Conservation (phyloP, 2,797 vertebrate genomes). For the Enteromius mattozi region DNA sequence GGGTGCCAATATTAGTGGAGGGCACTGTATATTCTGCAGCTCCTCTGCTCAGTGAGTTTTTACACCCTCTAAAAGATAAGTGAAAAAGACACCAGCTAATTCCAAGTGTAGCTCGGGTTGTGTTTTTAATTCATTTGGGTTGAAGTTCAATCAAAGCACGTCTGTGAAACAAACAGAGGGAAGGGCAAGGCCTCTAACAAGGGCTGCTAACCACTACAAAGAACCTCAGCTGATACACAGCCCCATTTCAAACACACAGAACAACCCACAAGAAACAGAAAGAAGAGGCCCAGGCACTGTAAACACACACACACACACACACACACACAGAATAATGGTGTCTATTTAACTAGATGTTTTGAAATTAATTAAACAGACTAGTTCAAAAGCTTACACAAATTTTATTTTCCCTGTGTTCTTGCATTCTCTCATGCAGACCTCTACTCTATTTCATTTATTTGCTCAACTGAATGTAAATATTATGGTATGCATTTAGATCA, state of each 20-base stretch:
- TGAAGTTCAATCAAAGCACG: conserved; percentile 46
- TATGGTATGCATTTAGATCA: conserved; percentile 14
- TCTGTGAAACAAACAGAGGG: conserved; percentile 56
- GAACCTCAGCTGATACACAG: conserved; percentile 57
- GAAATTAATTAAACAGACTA: background rate
- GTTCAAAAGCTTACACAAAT: background rate
- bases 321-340: background rate
- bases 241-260: conserved; percentile 37
- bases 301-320: conserved; percentile 30
- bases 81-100: background rate
- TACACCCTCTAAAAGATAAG: conserved; percentile 12
- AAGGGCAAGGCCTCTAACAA: conserved; percentile 39
- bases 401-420: background rate
- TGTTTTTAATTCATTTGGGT: conserved; percentile 7
- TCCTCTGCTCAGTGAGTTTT: background rate
- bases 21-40: background rate
- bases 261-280: conserved; percentile 50
- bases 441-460: background rate
- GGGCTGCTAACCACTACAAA: conserved; percentile 74
- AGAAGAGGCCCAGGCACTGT: background rate
- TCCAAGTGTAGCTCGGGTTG: background rate
- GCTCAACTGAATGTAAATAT: background rate
- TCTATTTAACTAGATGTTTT: background rate
- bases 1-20: background rate
- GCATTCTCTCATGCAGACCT: background rate